These are phyloP conservation scores for Protobothrops flavoviridis DNA, from an alignment of 2,113 vertebrate genomes.

Conservation along the genomic window DNA sequence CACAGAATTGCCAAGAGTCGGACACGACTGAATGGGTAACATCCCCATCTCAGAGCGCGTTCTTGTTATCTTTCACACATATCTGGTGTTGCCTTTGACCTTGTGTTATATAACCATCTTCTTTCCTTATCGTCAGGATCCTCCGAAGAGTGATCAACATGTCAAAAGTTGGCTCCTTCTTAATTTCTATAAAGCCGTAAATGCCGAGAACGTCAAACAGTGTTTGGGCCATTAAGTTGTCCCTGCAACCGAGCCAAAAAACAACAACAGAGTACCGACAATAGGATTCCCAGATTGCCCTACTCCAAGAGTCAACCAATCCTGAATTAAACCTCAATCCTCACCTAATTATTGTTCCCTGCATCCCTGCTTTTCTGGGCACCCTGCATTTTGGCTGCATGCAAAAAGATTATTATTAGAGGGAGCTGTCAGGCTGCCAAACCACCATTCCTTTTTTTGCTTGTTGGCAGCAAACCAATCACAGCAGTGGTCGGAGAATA, in stretches of 20 bases:
- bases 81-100: background rate
- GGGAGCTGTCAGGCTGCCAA: background rate
- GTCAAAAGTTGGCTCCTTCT: background rate
- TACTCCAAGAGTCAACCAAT: background rate
- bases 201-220: background rate
- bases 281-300: background rate
- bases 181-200: background rate
- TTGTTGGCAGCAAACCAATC: background rate
- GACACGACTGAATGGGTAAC: no score
- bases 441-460: background rate
- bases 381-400: background rate
- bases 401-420: background rate
- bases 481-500: background rate
- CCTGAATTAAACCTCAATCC: background rate
- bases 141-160: background rate
- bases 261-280: background rate
- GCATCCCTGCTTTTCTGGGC: background rate
- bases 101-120: background rate
- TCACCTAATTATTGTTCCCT: background rate
- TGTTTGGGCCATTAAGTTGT: background rate
- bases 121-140: background rate
- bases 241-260: background rate
- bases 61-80: background rate
- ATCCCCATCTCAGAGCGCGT: no score
- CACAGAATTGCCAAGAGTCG: no score